Evolutionary conservation across 2,888 invertebrate species (phyloP).

Genomic region (Theretra japonica): DNA sequence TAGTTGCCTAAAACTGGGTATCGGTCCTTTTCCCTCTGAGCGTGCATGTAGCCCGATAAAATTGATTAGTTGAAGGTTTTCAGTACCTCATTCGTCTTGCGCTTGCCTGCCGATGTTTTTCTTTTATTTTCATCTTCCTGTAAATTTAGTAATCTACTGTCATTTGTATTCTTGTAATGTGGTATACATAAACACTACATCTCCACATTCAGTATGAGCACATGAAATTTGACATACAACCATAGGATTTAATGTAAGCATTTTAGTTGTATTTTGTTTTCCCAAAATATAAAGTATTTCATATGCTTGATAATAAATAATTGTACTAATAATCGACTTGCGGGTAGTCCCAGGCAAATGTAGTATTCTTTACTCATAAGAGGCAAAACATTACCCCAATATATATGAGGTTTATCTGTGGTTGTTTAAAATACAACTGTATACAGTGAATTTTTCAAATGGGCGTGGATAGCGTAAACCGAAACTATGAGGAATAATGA

Average conservation of each 20-base stretch:
- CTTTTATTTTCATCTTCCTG: slow-evolving; percentile 84
- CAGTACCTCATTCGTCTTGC: slow-evolving; percentile 84
- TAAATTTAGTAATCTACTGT: slow-evolving; percentile 76
- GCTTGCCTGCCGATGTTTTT: slow-evolving; percentile 80
- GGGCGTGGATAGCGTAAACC: too few relatives aligned
- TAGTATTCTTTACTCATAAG: too few relatives aligned
- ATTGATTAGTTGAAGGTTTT: slow-evolving; percentile 81
- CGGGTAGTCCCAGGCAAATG: too few relatives aligned
- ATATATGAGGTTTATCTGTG: too few relatives aligned
- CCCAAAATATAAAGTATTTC: too few relatives aligned
- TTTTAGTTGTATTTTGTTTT: not conserved
- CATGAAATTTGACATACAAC: not conserved
- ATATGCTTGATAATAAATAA: too few relatives aligned
- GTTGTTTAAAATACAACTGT: too few relatives aligned
- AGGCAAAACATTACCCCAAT: too few relatives aligned
- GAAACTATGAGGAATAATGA: too few relatives aligned
- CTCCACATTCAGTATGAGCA: slow-evolving; percentile 3
- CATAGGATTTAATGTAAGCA: slow-evolving; percentile 14
- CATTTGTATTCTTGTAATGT: slow-evolving; percentile 43
- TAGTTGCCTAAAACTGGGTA: slow-evolving; percentile 55
- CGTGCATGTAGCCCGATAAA: slow-evolving; percentile 47
- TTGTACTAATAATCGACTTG: too few relatives aligned
- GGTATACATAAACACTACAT: slow-evolving; percentile 32
- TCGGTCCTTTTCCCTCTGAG: slow-evolving; percentile 75
- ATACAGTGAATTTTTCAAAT: too few relatives aligned